Evolutionary conservation across 30 jellyfish, hydroid and myxozoan genomes (phyloP), one percentile per base, ranked within the genome.

Genomic region (Rhopilema esculentum): DNA sequence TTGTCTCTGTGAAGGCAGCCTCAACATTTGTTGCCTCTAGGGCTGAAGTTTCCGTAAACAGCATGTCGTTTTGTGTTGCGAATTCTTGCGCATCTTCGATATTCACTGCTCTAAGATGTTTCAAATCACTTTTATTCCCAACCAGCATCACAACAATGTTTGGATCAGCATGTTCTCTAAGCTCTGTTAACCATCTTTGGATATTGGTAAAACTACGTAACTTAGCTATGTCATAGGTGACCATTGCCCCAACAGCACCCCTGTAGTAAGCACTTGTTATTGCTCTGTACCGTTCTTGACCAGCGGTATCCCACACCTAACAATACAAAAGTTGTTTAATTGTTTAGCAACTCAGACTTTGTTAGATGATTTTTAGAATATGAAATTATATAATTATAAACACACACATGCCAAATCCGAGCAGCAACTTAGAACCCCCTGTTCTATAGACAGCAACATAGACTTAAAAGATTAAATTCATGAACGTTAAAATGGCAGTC

Each of bases 251-350:
- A 86, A 90, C 97, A 0, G 99, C 99, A 17, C 99, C 99, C 24
- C 99, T 73, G 88, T 95, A 95, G 73, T 95, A 95, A 21, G 99
- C 99, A 82, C 94, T 90, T 29, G 99, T 95, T 4, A 95, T 95
- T 21, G 99, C 99, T 33, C 99, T 75, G 91, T 95, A 95, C 61
- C 99, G 75, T 49, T 95, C 99, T 90, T 95, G 99, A 0, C 99
- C 99, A 0, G 99, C 99, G 2, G 99, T 95, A 79, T 95, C 99
- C 99, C 99, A 95, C 4, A 90, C 99, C 99, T 95, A 62, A 18
- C 31, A 49, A 82, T 12, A 16, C 16, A 80, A 69, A 2, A 40
- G 57, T 40, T 40, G 12, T 40, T 2, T 12, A 40, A 40, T 2
- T 40, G 12, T 40, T 40, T 40, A 40, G 9, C n/a, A n/a, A n/a